These are phyloP conservation scores for Apamea sordens DNA, from an alignment of 2,888 invertebrate species.

Conservation along the genomic window DNA sequence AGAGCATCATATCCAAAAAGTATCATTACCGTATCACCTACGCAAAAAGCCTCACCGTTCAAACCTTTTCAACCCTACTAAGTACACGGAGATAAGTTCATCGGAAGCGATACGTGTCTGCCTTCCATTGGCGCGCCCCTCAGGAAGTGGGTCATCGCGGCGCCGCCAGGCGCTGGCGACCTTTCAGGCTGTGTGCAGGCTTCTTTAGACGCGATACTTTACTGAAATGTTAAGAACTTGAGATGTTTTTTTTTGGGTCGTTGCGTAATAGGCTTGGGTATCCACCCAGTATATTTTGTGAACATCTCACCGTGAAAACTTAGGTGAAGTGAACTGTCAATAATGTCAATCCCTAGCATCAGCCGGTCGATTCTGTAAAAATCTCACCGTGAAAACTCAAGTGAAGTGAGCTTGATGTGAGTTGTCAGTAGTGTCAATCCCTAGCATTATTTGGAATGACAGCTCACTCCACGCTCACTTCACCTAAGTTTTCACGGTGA, in stretches of 20 bases:
- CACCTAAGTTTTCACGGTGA: too few relatives aligned
- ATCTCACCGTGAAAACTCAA: too few relatives aligned
- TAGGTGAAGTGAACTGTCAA: too few relatives aligned
- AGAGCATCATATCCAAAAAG: background rate
- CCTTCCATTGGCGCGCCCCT: constrained; percentile 8
- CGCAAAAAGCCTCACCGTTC: background rate
- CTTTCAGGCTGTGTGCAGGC: constrained; percentile 21
- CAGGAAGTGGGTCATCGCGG: constrained; percentile 55
- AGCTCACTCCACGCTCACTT: too few relatives aligned
- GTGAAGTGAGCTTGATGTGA: too few relatives aligned
- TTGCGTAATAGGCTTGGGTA: background rate
- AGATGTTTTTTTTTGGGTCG: background rate
- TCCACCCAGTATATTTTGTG: background rate
- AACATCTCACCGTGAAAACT: too few relatives aligned
- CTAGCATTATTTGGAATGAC: too few relatives aligned
- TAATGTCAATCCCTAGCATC: too few relatives aligned
- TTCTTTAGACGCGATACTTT: constrained; percentile 37
- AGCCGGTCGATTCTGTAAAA: too few relatives aligned
- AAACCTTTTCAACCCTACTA: background rate
- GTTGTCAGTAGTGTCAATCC: too few relatives aligned
- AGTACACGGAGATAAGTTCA: constrained; percentile 24
- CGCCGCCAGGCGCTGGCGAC: constrained; percentile 57
- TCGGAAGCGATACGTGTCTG: constrained; percentile 45
- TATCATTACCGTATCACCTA: background rate
- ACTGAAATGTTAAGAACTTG: constrained; percentile 21